These are phyloP conservation scores for Leptinotarsa juncta DNA, from an alignment of 2,888 invertebrate genomes.

Conservation along the genomic window DNA sequence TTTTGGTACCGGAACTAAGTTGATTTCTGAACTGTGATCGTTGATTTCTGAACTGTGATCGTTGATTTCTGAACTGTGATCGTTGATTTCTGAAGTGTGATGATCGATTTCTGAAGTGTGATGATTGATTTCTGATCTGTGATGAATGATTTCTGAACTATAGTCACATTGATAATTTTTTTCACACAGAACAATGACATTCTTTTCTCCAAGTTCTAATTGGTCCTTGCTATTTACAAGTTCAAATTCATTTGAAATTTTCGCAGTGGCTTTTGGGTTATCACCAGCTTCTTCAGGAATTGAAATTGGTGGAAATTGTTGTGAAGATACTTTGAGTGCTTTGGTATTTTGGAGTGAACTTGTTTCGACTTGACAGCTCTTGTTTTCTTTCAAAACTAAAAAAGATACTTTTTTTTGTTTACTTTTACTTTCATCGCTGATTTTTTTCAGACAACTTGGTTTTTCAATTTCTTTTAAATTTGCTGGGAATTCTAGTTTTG, in stretches of 20 bases:
- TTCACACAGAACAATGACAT: slow-evolving; percentile 16
- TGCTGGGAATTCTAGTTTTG: slow-evolving; percentile 24
- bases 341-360: slow-evolving; percentile 41
- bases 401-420: slow-evolving; percentile 49
- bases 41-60: slow-evolving; percentile 6
- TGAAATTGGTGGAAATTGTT: slow-evolving; percentile 31
- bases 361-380: slow-evolving; percentile 41
- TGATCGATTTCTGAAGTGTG: neutral
- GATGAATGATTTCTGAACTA: slow-evolving; percentile 1
- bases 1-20: neutral
- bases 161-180: neutral
- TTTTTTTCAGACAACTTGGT: slow-evolving; percentile 43
- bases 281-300: slow-evolving; percentile 1
- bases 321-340: slow-evolving; percentile 25
- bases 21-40: slow-evolving; percentile 2
- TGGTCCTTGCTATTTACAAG: neutral
- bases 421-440: slow-evolving; percentile 31
- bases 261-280: neutral
- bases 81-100: neutral
- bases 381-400: slow-evolving; percentile 45
- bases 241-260: slow-evolving; percentile 15
- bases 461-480: slow-evolving; percentile 28
- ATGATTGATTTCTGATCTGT: slow-evolving; percentile 7
- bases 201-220: slow-evolving; percentile 15
- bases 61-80: neutral